Evolutionary conservation across 2,888 invertebrate species (phyloP), one percentile per base, ranked within the genome.

Genomic region (Hirtodrosophila confusa): DNA sequence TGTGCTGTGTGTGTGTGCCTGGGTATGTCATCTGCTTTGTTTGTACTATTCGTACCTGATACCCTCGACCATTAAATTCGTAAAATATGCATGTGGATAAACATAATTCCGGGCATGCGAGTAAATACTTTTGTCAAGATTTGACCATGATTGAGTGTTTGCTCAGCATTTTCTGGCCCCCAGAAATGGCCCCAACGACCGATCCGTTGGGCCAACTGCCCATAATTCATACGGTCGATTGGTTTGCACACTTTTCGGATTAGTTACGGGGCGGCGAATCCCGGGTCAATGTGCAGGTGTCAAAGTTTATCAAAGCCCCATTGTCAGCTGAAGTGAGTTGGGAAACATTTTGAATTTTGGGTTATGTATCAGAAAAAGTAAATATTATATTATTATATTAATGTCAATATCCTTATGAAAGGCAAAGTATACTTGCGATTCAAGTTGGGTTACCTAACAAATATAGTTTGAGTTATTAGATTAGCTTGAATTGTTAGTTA

Each of bases 51-150:
- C 77, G 50, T 55, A 48, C 66, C 65, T 63, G 68, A 62, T 53
- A 65, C 45, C 67, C 65, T 48, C 63, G 73, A 51, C 84, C 84
- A 84, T 88, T 84, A 86, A 73, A 75, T 65, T 71, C 71, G 78
- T 84, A 84, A 84, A 84, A 86, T 84, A 84, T 84, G 84, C 86
- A 84, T 75, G 78, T 41, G 78, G 70, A 87, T 87, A 83, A 87
- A 87, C 88, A 83, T 86, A 83, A 87, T 82, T 76, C 73, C 56
- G 83, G 77, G 65, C 72, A 80, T 58, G 84, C 67, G 78, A 77
- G 86, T 84, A 86, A 86, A 82, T 83, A 77, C 84, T 84, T 82
- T 78, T 74, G 69, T 78, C 76, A 69, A 69, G 78, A 76, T 73
- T 78, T 84, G 80, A 80, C 86, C 83, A 86, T 76, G 86, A 84